Evolutionary conservation across 2,888 invertebrate species (phyloP).

Genomic region (Orchestes rusci): DNA sequence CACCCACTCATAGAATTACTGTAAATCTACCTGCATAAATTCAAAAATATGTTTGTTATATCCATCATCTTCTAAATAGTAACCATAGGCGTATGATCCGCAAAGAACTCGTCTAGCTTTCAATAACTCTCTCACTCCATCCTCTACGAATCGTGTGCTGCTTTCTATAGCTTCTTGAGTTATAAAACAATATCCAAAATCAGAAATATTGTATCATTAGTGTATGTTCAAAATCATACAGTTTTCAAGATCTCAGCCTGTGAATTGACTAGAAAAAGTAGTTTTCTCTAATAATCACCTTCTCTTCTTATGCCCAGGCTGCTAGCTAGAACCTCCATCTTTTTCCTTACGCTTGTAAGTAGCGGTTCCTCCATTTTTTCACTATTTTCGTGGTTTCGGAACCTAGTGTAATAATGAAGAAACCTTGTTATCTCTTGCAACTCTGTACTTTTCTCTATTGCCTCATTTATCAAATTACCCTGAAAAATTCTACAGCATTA

Average conservation of each 20-base stretch:
- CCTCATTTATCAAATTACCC: constrained; percentile 51
- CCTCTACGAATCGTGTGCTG: constrained; percentile 53
- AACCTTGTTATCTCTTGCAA: constrained; percentile 59
- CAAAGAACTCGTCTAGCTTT: constrained; percentile 57
- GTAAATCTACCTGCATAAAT: constrained; percentile 53
- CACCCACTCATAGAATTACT: not conserved
- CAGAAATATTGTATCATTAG: not conserved
- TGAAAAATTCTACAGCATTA: constrained; percentile 31
- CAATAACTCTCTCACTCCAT: constrained; percentile 56
- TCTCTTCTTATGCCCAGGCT: constrained; percentile 44
- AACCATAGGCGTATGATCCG: constrained; percentile 63
- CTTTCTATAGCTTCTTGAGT: constrained; percentile 40
- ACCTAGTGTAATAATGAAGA: constrained; percentile 58
- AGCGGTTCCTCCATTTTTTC: constrained; percentile 56
- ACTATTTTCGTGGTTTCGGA: constrained; percentile 59
- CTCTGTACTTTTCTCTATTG: constrained; percentile 49
- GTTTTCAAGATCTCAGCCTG: constrained; percentile 7
- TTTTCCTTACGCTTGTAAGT: constrained; percentile 51
- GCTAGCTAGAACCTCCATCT: constrained; percentile 55
- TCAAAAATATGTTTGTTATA: constrained; percentile 61
- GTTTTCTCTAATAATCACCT: constrained; percentile 32
- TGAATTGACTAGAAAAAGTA: too few species aligned
- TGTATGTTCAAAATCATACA: not conserved
- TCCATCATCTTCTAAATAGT: constrained; percentile 57
- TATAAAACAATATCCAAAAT: not conserved